phyloP scores from a whole-genome alignment of 2,797 vertebrate species.

The Characodon lateralis region DNA sequence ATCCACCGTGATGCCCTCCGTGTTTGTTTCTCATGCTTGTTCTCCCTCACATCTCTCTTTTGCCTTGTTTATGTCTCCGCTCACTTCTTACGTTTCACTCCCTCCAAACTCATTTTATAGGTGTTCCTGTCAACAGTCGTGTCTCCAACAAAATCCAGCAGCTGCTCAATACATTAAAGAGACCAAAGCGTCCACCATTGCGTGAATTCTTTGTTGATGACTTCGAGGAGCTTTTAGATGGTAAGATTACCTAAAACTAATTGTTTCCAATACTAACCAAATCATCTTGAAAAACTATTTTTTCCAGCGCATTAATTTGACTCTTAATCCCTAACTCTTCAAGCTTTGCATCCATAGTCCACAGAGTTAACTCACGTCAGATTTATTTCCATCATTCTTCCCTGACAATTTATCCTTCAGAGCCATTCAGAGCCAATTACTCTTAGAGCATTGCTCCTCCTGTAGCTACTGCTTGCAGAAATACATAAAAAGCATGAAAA shows the following conservation, averaged over 20 bases:
- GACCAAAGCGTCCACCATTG: slow-evolving; percentile 93
- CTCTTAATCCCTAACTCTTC: not conserved
- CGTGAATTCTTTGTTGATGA: slow-evolving; percentile 96
- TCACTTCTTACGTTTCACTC: slow-evolving; percentile 34
- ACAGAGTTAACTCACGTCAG: not conserved
- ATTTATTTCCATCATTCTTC: not conserved
- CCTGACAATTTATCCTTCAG: not conserved
- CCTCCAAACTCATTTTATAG: slow-evolving; percentile 73
- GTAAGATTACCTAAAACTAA: slow-evolving; percentile 74
- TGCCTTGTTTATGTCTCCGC: slow-evolving; percentile 28
- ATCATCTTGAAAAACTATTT: slow-evolving; percentile 25
- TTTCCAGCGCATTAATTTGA: slow-evolving; percentile 16
- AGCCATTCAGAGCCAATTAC: not conserved
- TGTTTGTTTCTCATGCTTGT: slow-evolving; percentile 8
- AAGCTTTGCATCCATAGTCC: not conserved
- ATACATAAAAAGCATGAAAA: not conserved
- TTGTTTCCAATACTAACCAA: slow-evolving; percentile 34
- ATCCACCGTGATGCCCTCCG: slow-evolving; percentile 9
- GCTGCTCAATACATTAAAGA: slow-evolving; percentile 95
- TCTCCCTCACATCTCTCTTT: slow-evolving; percentile 23
- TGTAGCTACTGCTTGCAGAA: not conserved
- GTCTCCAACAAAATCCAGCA: slow-evolving; percentile 99
- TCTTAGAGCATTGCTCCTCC: not conserved
- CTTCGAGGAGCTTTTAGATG: slow-evolving; percentile 94
- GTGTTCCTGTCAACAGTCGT: slow-evolving; percentile 94